A percentile compares a stretch with the other conserved stretches of the same genome.
Conservation (phyloP, 2,797 vertebrate genomes). For the Hippoglossus hippoglossus region DNA sequence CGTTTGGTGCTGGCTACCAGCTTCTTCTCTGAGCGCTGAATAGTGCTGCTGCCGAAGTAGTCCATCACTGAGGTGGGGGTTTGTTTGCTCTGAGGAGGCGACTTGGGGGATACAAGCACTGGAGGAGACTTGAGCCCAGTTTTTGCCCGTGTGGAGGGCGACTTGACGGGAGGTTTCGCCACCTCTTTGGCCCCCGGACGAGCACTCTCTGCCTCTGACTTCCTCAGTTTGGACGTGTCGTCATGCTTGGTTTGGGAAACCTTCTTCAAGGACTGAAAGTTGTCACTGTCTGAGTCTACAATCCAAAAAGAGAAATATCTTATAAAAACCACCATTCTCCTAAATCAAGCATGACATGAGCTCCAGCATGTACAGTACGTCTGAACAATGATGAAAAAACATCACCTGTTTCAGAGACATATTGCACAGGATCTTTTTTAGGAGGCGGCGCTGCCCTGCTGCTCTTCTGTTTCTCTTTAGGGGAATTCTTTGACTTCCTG, state of each 20-base stretch:
- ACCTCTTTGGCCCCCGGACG: conserved; percentile 27
- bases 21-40: conserved; percentile 93
- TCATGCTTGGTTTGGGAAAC: conserved; percentile 86
- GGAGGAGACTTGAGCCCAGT: conserved; percentile 67
- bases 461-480: conserved; percentile 77
- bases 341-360: not conserved
- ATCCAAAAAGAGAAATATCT: not conserved
- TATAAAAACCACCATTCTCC: not conserved
- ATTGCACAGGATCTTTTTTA: conserved; percentile 89
- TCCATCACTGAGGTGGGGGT: conserved; percentile 89
- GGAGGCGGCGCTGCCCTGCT: conserved; percentile 72
- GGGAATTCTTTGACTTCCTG: conserved; percentile 84
- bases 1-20: conserved; percentile 92
- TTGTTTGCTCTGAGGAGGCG: conserved; percentile 81
- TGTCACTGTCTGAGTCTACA: conserved; percentile 92
- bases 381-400: not conserved
- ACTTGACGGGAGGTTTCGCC: conserved; percentile 75
- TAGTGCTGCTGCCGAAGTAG: conserved; percentile 87
- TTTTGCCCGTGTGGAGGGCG: conserved; percentile 68
- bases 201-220: conserved; percentile 16
- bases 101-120: conserved; percentile 80
- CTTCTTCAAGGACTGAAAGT: conserved; percentile 84
- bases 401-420: conserved; percentile 96
- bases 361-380: not conserved
- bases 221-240: conserved; percentile 60